Base-by-base conservation (phyloP, 1,140 invertebrate species). In the Zaprionus lachaisei region DNA sequence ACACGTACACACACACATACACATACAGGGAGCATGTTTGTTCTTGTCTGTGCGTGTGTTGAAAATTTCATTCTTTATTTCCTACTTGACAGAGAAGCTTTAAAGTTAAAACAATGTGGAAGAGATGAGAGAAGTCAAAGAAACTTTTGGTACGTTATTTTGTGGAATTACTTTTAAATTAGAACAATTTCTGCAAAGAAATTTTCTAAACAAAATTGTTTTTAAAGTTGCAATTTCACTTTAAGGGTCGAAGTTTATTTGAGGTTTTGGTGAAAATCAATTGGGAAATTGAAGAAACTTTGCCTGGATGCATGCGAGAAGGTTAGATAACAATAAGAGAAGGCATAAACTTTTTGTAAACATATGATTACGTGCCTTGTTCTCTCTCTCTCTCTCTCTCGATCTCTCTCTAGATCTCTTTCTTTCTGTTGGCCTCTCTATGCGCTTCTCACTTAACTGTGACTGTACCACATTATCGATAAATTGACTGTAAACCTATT, bases 61-160 rank as follows among this genome's bases (percentile, higher is more conserved):
- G 51, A 44, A 22, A 49, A 54, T 49, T 47, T 47, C 15, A n/a
- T 67, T 38, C 14, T 34, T 71, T 41, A 47, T 28, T 70, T 70
- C 22, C 34, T 31, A 37, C 7, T 55, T 34, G 55, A 44, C 37
- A 57, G 31, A 75, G 49, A 54, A 22, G 56, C 62, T 71, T 76
- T 71, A 71, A 58, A 66, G n/a, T 41, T 37, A 55, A 44, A 58
- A 68, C 64, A 73, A 64, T 64, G 37, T 31, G 9, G 0, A 5
- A 51, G 20, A 51, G 15, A n/a, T 5, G 31, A 9, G 41, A 17
- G 15, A 51, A 62, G 34, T 70, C 31, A 38, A 68, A 28, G 56
- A 12, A 26, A 72, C 56, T 57, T 72, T 76, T 31, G 47, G 11
- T 7, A 17, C 14, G 37, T 7, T n/a, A 66, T 54, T 66, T 66